A percentile compares a stretch with the other conserved stretches of the same genome.
Evolutionary conservation across 2,113 vertebrate genomes (phyloP).

Genomic region (Marcusenius ussheri): DNA sequence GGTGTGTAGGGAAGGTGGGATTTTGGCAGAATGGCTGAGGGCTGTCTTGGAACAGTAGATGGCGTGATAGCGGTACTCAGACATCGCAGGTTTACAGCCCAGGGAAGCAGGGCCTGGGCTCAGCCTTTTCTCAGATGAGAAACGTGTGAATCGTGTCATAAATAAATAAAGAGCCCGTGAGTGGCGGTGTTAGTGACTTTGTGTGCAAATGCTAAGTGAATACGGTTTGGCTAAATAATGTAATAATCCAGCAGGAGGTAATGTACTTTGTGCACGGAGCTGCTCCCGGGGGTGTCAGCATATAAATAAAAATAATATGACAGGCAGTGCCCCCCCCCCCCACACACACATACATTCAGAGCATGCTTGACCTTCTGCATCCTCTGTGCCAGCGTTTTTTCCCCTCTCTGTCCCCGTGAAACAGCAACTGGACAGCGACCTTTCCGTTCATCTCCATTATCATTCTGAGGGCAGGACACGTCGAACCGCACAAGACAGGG

Average conservation of each 20-base stretch:
- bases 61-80: neutral
- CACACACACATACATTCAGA: neutral
- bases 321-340: neutral
- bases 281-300: neutral
- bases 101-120: neutral
- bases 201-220: neutral
- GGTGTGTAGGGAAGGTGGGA: neutral
- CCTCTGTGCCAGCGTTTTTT: neutral
- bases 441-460: neutral
- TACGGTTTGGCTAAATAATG: neutral
- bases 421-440: neutral
- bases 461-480: neutral
- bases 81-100: neutral
- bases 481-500: neutral
- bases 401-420: neutral
- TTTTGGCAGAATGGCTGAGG: neutral
- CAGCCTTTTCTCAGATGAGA: neutral
- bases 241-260: neutral
- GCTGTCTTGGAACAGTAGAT: neutral
- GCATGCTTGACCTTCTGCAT: neutral
- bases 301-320: neutral
- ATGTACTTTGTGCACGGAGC: neutral
- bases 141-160: neutral
- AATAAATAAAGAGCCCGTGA: neutral
- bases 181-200: neutral